A percentile compares a stretch with the other conserved stretches of the same genome.
Evolutionary conservation across 2,888 invertebrate species (phyloP).

Genomic region (Ennomos fuscantarius): DNA sequence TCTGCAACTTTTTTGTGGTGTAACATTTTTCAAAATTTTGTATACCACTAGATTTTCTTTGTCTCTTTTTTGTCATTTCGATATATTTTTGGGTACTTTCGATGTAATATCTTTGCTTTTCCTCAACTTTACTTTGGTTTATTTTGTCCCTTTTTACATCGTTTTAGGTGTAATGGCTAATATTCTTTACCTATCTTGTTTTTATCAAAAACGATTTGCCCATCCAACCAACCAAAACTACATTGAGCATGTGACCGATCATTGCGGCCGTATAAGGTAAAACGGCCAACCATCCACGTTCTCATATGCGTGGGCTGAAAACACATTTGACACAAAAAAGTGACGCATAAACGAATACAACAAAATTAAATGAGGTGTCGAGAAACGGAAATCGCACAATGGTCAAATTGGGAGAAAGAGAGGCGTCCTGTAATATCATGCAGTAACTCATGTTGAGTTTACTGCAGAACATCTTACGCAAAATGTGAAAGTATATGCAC

Average conservation of each 20-base stretch:
- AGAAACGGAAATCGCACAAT: conserved; percentile 42
- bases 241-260: conserved; percentile 5
- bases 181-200: neutral
- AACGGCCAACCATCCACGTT: conserved; percentile 21
- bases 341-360: conserved; percentile 31
- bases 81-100: too few relatives aligned
- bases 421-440: neutral
- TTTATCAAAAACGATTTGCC: conserved; percentile 8
- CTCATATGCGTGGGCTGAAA: conserved; percentile 34
- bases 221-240: conserved; percentile 10
- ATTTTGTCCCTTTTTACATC: too few relatives aligned
- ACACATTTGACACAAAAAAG: conserved; percentile 39
- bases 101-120: too few relatives aligned
- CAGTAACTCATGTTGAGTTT: neutral
- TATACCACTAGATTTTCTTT: too few relatives aligned
- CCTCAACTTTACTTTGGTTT: neutral
- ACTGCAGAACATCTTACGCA: too few relatives aligned
- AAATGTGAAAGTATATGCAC: too few relatives aligned
- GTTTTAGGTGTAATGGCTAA: too few relatives aligned
- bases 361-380: conserved; percentile 33
- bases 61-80: too few relatives aligned
- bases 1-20: too few relatives aligned
- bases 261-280: conserved; percentile 34
- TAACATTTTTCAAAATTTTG: too few relatives aligned
- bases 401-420: conserved; percentile 37